Evolutionary conservation across 2,888 invertebrate species (phyloP).

Genomic region (Himalopsyche anomala): DNA sequence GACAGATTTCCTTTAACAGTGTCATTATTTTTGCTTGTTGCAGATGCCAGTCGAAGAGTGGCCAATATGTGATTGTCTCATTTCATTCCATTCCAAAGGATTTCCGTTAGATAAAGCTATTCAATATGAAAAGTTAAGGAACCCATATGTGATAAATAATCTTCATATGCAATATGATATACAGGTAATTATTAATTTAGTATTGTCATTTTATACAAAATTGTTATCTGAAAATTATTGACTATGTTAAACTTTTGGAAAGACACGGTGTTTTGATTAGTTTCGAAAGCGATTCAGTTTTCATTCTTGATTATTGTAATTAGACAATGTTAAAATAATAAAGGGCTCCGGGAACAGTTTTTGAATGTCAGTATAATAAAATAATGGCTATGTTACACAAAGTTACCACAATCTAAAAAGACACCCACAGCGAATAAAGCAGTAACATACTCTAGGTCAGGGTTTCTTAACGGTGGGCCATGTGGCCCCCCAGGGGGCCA

Average conservation of each 20-base stretch:
- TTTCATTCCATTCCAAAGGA: constrained; percentile 98
- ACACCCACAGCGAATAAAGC: too few species aligned
- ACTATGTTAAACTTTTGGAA: not conserved
- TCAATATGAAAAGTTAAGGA: constrained; percentile 93
- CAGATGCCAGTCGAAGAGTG: constrained; percentile 97
- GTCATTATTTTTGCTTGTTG: constrained; percentile 65
- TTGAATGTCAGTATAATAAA: too few species aligned
- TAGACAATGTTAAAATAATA: too few species aligned
- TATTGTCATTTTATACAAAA: constrained; percentile 51
- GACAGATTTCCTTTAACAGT: not conserved
- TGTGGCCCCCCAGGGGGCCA: too few species aligned
- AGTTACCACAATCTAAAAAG: too few species aligned
- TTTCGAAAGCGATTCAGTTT: too few species aligned
- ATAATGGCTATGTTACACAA: too few species aligned
- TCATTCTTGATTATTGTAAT: too few species aligned
- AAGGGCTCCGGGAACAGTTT: too few species aligned
- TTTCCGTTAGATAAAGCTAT: constrained; percentile 99
- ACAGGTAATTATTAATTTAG: constrained; percentile 78
- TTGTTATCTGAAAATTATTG: constrained; percentile 7
- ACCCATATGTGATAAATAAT: constrained; percentile 98
- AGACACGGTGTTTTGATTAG: not conserved
- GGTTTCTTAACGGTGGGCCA: too few species aligned
- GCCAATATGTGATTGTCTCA: constrained; percentile 98
- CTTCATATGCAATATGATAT: constrained; percentile 99
- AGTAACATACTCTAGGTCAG: too few species aligned